Evolutionary conservation across 2,888 invertebrate species (phyloP).

Genomic region (Drosophila neutralis): DNA sequence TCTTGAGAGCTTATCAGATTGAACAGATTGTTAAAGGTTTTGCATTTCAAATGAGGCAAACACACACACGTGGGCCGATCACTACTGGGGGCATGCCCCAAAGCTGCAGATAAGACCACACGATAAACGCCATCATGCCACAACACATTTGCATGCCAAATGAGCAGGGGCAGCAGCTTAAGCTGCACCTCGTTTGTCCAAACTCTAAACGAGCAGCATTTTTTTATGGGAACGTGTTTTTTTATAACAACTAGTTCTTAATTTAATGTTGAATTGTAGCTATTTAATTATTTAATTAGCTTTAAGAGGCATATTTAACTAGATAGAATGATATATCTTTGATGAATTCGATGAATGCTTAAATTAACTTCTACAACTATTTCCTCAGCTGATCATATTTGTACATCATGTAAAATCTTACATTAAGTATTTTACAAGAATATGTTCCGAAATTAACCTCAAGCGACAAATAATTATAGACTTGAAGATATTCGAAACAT

Average conservation of each 20-base stretch:
- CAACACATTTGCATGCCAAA: slow-evolving; percentile 60
- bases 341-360: background rate
- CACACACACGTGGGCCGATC: slow-evolving; percentile 21
- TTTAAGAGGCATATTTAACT: background rate
- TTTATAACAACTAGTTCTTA: background rate
- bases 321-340: background rate
- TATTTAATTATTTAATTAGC: background rate
- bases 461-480: background rate
- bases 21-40: slow-evolving; percentile 62
- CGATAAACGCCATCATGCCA: slow-evolving; percentile 36
- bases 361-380: background rate
- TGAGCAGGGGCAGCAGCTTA: slow-evolving; percentile 22
- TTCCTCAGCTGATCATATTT: background rate
- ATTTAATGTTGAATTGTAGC: background rate
- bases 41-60: slow-evolving; percentile 70
- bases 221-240: background rate
- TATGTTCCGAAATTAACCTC: background rate
- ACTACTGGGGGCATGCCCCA: slow-evolving; percentile 40
- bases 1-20: slow-evolving; percentile 48
- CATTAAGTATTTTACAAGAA: background rate
- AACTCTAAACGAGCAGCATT: background rate
- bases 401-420: background rate
- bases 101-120: slow-evolving; percentile 34
- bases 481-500: background rate
- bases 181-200: slow-evolving; percentile 13